phyloP scores from a whole-genome alignment of 2,888 invertebrate genomes.

The Oligia strigilis region DNA sequence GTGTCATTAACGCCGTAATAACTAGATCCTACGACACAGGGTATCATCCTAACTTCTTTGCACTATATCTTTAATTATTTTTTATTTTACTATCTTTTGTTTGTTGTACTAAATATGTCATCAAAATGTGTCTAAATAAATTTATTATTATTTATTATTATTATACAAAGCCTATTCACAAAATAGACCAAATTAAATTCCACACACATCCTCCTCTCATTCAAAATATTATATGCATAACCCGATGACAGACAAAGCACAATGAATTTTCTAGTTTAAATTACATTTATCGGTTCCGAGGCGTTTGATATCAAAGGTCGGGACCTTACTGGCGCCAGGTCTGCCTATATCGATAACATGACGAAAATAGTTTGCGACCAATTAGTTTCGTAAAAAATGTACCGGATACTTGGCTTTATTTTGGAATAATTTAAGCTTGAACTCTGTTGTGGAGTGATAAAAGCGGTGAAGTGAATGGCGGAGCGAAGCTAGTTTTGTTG shows the following conservation, averaged over 20 bases:
- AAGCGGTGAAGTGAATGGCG: constrained; percentile 39
- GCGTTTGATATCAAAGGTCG: constrained; percentile 70
- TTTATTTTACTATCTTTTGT: too few relatives aligned
- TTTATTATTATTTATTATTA: too few relatives aligned
- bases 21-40: too few relatives aligned
- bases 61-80: too few relatives aligned
- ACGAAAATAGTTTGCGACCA: constrained; percentile 66
- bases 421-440: constrained; percentile 54
- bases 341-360: constrained; percentile 63
- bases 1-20: too few relatives aligned
- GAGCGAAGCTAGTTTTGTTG: constrained; percentile 6
- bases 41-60: too few relatives aligned
- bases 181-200: neutral
- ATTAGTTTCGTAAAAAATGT: constrained; percentile 64
- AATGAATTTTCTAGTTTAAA: constrained; percentile 66
- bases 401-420: constrained; percentile 68
- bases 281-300: constrained; percentile 68
- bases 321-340: constrained; percentile 76
- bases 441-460: constrained; percentile 44
- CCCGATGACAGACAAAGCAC: constrained; percentile 59
- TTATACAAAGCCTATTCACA: neutral
- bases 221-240: constrained; percentile 15
- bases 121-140: too few relatives aligned
- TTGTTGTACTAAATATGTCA: too few relatives aligned
- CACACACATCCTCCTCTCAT: constrained; percentile 3